Evolutionary conservation across 2,113 vertebrate species (phyloP).

Genomic region (Xiphorhynchus elegans): DNA sequence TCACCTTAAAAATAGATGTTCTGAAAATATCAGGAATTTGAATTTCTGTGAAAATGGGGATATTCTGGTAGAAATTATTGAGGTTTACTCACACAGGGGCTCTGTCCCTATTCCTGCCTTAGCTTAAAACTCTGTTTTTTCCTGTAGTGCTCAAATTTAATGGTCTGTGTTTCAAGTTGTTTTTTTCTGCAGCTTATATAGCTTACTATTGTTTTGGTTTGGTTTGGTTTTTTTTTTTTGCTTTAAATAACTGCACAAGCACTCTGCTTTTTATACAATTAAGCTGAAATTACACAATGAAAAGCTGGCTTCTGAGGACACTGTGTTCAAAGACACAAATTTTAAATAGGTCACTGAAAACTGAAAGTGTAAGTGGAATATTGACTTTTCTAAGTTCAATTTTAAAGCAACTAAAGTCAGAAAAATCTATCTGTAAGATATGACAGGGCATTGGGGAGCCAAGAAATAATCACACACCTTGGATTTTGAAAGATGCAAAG

Average conservation of each 20-base stretch:
- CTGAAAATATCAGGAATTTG: neutral
- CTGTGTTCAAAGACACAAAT: neutral
- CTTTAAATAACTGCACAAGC: neutral
- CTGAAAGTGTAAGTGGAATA: conserved; percentile 6
- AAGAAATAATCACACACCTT: conserved; percentile 3
- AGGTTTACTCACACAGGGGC: neutral
- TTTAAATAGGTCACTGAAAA: conserved; percentile 31
- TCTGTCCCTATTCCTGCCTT: neutral
- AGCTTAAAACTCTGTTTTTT: neutral
- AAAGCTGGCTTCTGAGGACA: conserved; percentile 12
- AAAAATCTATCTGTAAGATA: conserved; percentile 34
- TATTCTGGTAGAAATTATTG: neutral
- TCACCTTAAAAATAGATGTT: neutral
- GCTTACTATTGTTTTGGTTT: neutral
- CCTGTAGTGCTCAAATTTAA: neutral
- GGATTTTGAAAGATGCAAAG: conserved; percentile 12
- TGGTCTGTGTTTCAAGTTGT: neutral
- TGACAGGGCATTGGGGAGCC: neutral
- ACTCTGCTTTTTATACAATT: neutral
- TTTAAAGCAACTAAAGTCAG: neutral
- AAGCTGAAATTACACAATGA: neutral
- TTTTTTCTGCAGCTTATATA: neutral
- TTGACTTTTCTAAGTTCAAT: conserved; percentile 47
- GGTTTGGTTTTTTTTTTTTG: neutral
- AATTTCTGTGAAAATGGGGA: neutral